Evolutionary conservation across 2,888 invertebrate species (phyloP), one percentile per base, ranked within the genome.

Genomic region (Drosophila picticornis): DNA sequence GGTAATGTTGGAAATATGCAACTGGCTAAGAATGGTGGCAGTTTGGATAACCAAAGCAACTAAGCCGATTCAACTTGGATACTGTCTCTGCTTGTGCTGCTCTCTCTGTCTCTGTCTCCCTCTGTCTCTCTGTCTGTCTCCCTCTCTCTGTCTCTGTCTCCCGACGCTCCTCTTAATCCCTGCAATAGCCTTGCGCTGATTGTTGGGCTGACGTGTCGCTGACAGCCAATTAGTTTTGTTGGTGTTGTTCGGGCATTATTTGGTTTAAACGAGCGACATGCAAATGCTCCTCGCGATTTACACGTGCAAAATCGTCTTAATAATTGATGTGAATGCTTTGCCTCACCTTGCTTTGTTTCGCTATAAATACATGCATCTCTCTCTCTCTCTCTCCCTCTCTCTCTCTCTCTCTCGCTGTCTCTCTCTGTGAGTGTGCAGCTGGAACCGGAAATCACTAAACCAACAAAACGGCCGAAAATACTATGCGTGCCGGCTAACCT

Each of bases 321-420:
- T 78, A 80, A 78, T 78, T 80, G 67, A 78, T 80, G 78, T 56
- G 80, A 75, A 76, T 80, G 61, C 65, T 78, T 76, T 80, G 75
- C 58, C 70, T 67, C 64, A 62, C 59, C 75, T 75, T 75, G 80
- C 72, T 75, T 75, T 80, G 75, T 68, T 80, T 51, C 64, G 72
- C 66, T 50, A 61, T 77, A 69, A 77, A 81, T 76, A 79, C 76
- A 79, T 80, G 75, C 58, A 19, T 25, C 9, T 16, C 10, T 13
- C 31, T 9, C n/a, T 10, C 51, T 3, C n/a, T 9, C 48, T 19
- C 48, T 4, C 48, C 16, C 7, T 6, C 27, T 9, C 16, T 7
- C 13, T 27, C 27, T 13, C 11, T 5, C 5, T 29, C 5, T 4
- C 11, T n/a, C 10, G 13, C 9, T 32, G 3, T n/a, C n/a, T 16